Evolutionary conservation across 2,113 vertebrate genomes (phyloP).

Genomic region (Esox niger): DNA sequence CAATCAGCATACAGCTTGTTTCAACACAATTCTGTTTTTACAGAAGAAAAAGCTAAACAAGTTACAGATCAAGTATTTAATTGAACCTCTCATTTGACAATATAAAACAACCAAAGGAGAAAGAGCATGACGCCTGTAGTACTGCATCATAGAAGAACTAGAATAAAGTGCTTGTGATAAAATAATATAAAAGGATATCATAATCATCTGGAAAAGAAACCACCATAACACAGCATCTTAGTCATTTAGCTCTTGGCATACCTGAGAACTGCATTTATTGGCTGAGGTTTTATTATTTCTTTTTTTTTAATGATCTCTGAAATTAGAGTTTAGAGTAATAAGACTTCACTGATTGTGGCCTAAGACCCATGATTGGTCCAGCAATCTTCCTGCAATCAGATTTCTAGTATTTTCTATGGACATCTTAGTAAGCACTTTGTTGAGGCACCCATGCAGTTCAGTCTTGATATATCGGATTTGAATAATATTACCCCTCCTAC

Average conservation of each 20-base stretch:
- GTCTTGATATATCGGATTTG: slow-evolving; percentile 13
- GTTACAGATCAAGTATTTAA: background rate
- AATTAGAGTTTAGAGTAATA: background rate
- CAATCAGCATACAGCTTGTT: background rate
- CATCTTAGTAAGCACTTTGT: slow-evolving; percentile 19
- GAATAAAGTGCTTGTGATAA: slow-evolving; percentile 17
- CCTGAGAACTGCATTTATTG: slow-evolving; percentile 40
- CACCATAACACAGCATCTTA: slow-evolving; percentile 4
- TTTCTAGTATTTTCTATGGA: background rate
- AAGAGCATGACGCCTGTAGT: background rate
- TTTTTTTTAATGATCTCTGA: background rate
- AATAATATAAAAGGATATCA: slow-evolving; percentile 7
- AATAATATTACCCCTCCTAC: slow-evolving; percentile 1
- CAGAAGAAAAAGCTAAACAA: background rate
- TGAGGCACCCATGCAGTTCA: slow-evolving; percentile 32
- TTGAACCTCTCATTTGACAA: background rate
- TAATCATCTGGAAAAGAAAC: background rate
- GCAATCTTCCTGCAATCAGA: slow-evolving; percentile 14
- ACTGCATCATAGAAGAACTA: background rate
- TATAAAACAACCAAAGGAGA: background rate
- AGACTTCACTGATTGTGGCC: slow-evolving; percentile 1
- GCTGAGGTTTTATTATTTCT: slow-evolving; percentile 49
- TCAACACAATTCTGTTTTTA: background rate
- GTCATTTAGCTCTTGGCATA: slow-evolving; percentile 26
- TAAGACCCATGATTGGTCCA: background rate